Evolutionary conservation across 2,113 vertebrate genomes (phyloP), one percentile per base, ranked within the genome.

Genomic region (Pluvianellus socialis): DNA sequence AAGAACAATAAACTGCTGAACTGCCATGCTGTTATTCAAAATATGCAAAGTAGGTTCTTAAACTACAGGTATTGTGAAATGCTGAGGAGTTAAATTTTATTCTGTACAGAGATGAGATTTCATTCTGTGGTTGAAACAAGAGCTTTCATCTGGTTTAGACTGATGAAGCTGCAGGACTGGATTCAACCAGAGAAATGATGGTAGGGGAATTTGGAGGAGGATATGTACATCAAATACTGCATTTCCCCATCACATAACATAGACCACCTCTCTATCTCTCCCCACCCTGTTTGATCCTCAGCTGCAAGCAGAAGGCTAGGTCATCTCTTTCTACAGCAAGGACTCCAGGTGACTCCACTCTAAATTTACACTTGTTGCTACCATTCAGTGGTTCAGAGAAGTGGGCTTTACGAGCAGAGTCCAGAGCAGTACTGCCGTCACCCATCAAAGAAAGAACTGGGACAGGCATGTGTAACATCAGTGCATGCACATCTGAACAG

Each of bases 1-100:
- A 97, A 96, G 67, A 89, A 77, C 70, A 86, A 88, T 93, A 94
- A 97, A 94, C 27, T 15, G 86, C 61, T 90, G 35, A 90, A 90
- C 21, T 77, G 67, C 62, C n/a, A 47, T 52, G 53, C 19, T 62
- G n/a, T 82, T 92, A 52, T 92, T 94, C 59, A 71, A 92, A 96
- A 88, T 72, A 94, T 88, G 82, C 40, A 88, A 88, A 76, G 28
- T 23, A 91, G 61, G 18, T 79, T 74, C 56, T 83, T 94, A 83
- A 95, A 86, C 27, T 45, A 73, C 40, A 93, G 61, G 53, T 86
- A 79, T 33, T 77, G 12, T 33, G 87, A 94, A 95, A 82, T 35
- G 35, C 16, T 9, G 2, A 84, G 63, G 35, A 91, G 40, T 66
- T 72, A 58, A 50, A 73, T 87, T 86, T 91, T 63, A 56, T 89